These are phyloP conservation scores for Mus spicilegus DNA, from an alignment of 2,113 vertebrate genomes.

Conservation along the genomic window DNA sequence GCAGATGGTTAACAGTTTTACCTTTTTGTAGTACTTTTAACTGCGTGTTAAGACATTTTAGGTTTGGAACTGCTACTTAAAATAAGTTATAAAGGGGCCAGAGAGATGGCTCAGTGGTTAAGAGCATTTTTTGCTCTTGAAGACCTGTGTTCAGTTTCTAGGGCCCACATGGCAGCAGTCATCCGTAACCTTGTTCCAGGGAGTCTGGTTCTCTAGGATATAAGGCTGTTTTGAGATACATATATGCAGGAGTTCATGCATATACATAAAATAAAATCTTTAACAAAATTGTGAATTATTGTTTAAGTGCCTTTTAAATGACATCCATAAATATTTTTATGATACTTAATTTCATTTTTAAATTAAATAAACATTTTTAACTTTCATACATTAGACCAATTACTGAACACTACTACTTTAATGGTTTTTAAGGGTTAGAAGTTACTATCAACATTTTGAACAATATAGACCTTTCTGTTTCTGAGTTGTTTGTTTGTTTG, in stretches of 20 bases:
- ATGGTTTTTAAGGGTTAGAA: conserved; percentile 29
- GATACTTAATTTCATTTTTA: conserved; percentile 53
- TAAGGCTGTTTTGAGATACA: not conserved
- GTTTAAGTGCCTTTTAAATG: not conserved
- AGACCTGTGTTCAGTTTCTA: not conserved
- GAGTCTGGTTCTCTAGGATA: not conserved
- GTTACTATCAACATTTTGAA: not conserved
- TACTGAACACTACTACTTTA: conserved; percentile 8
- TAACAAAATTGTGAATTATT: conserved; percentile 44
- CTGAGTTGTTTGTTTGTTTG: not conserved
- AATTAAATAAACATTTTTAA: conserved; percentile 24
- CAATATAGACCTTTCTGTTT: not conserved
- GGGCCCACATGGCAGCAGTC: not conserved
- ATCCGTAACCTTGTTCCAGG: not conserved
- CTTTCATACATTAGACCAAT: not conserved
- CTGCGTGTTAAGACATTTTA: conserved; percentile 38
- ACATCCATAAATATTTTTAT: conserved; percentile 20
- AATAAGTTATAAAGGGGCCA: conserved; percentile 31
- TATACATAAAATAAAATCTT: not conserved
- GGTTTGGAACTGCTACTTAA: conserved; percentile 43
- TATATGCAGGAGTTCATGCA: not conserved
- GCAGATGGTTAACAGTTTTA: not conserved
- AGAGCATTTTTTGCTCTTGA: not conserved
- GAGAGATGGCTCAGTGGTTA: not conserved
- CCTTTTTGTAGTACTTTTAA: conserved; percentile 24